Conservation (phyloP, 2,888 invertebrate species). For the Acrobasis consociella region DNA sequence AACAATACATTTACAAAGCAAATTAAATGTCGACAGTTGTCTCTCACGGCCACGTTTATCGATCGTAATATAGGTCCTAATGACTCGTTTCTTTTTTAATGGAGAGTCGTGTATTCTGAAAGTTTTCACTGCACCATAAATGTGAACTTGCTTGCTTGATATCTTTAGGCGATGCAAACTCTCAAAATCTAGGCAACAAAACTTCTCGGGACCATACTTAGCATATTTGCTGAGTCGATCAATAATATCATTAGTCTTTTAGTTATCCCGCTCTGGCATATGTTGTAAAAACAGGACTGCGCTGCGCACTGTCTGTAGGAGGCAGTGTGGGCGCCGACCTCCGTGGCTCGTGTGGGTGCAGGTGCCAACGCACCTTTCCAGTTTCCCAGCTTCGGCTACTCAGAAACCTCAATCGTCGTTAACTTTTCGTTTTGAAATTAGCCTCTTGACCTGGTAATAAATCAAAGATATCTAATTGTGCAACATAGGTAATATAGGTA, state of each 20-base stretch:
- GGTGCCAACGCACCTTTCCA: conserved; percentile 78
- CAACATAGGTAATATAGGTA: neutral
- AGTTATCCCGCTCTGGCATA: conserved; percentile 35
- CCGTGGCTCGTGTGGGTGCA: conserved; percentile 69
- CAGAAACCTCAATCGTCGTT: conserved; percentile 40
- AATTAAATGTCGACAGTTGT: conserved; percentile 1
- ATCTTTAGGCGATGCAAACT: neutral
- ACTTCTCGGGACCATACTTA: no score
- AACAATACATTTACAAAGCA: conserved; percentile 16
- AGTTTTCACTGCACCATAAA: neutral
- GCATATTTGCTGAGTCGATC: neutral
- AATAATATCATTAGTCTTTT: neutral
- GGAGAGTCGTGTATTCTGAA: neutral
- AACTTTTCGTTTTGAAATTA: conserved; percentile 44
- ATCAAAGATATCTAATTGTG: conserved; percentile 5
- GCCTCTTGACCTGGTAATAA: conserved; percentile 43
- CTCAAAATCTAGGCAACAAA: no score
- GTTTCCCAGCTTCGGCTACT: conserved; percentile 52
- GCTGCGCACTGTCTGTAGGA: conserved; percentile 34
- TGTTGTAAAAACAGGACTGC: conserved; percentile 27
- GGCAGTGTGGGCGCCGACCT: conserved; percentile 68
- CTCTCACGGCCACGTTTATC: conserved; percentile 4
- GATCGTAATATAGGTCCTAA: neutral
- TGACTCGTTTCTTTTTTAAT: conserved; percentile 17
- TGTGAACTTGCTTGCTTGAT: neutral